phyloP scores from a whole-genome alignment of 1,140 invertebrate species.

The Campoletis sonorensis region DNA sequence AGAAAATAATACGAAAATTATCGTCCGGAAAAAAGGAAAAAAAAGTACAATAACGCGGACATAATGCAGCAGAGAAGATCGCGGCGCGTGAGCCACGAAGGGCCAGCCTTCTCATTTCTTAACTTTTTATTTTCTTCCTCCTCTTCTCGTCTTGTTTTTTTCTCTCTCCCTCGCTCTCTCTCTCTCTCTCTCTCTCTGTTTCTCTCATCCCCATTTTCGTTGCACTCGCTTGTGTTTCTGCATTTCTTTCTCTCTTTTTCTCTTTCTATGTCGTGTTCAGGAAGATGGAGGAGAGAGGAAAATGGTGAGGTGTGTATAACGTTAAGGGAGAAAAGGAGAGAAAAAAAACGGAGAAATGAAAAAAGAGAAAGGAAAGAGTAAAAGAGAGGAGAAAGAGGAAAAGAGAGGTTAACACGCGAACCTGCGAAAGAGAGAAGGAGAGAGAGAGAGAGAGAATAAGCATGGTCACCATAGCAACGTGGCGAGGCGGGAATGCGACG shows the following conservation, averaged over 20 bases:
- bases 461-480: constrained; percentile 74
- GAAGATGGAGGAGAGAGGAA: constrained; percentile 37
- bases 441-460: constrained; percentile 55
- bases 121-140: constrained; percentile 19
- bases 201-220: constrained; percentile 41
- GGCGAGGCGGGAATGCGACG: constrained; percentile 76
- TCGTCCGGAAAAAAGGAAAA: neutral
- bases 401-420: constrained; percentile 63
- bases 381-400: neutral
- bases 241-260: constrained; percentile 29
- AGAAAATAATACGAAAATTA: neutral
- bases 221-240: constrained; percentile 24
- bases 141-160: constrained; percentile 3
- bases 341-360: constrained; percentile 17
- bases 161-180: constrained; percentile 14
- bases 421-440: constrained; percentile 2
- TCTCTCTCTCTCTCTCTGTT: constrained; percentile 23
- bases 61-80: constrained; percentile 18
- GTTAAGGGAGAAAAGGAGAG: constrained; percentile 41
- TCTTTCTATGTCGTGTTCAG: constrained; percentile 40
- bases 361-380: constrained; percentile 55
- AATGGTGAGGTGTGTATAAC: too few relatives aligned
- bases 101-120: neutral
- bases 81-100: constrained; percentile 32
- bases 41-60: neutral